Evolutionary conservation across 2,888 invertebrate species (phyloP).

Genomic region (Scotopteryx bipunctaria): DNA sequence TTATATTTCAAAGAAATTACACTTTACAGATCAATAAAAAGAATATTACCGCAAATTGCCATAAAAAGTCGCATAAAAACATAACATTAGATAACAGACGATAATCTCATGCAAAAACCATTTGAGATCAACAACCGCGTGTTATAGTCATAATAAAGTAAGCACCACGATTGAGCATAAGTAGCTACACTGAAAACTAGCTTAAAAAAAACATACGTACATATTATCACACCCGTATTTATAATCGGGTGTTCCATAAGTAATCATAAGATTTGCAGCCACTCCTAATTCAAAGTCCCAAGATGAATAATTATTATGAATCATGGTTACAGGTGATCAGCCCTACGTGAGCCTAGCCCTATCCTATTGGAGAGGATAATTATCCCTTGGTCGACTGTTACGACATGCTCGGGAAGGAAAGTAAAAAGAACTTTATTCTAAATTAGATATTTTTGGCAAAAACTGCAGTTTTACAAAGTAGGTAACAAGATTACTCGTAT

Average conservation of each 20-base stretch:
- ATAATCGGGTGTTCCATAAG: too few species aligned
- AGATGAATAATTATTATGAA: too few species aligned
- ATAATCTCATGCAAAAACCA: constrained; percentile 2
- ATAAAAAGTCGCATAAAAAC: constrained; percentile 9
- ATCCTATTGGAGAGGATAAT: too few species aligned
- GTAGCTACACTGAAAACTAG: background rate
- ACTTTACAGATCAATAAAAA: constrained; percentile 1
- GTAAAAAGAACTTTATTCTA: too few species aligned
- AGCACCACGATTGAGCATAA: background rate
- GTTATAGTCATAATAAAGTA: background rate
- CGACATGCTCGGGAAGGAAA: too few species aligned
- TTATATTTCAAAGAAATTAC: background rate
- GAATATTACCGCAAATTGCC: background rate
- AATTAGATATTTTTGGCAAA: background rate
- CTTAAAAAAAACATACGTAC: too few species aligned
- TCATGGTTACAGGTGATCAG: too few species aligned
- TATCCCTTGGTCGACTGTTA: too few species aligned
- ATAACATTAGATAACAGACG: constrained; percentile 1
- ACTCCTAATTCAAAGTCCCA: too few species aligned
- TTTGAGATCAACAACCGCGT: constrained; percentile 1
- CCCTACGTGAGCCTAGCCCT: too few species aligned
- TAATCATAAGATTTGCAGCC: too few species aligned
- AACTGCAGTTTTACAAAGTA: background rate
- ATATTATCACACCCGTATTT: too few species aligned
- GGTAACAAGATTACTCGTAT: background rate